A percentile compares a stretch with the other conserved stretches of the same genome.
These are phyloP conservation scores for Dipodomys ordii DNA, from an alignment of 2,113 vertebrate genomes.

Conservation along the genomic window DNA sequence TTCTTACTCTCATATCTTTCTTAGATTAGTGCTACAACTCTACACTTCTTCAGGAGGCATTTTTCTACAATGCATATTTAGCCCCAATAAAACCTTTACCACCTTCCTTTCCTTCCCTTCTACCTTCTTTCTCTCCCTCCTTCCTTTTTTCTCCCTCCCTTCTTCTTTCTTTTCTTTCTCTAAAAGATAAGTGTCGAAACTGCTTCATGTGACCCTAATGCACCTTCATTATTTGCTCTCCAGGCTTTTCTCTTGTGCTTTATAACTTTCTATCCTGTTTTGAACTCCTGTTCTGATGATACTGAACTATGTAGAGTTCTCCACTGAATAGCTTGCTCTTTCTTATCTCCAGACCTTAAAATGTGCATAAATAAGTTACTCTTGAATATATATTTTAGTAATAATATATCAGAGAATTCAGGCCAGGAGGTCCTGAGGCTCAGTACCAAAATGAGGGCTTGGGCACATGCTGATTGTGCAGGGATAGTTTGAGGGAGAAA, in stretches of 20 bases:
- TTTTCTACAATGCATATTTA: not conserved
- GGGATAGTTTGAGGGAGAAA: not conserved
- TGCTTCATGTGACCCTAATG: not conserved
- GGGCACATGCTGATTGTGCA: not conserved
- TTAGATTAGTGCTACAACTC: not conserved
- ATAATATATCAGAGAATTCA: not conserved
- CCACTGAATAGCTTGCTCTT: not conserved
- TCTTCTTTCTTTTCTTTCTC: not conserved
- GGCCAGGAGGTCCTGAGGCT: not conserved
- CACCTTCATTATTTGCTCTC: not conserved
- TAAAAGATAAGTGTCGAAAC: not conserved
- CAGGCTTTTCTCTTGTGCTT: not conserved
- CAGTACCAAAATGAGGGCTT: not conserved
- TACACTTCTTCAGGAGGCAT: not conserved
- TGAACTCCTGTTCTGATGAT: not conserved
- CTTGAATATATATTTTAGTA: not conserved
- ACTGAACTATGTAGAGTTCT: not conserved
- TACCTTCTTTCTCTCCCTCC: not conserved
- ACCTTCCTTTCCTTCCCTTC: not conserved
- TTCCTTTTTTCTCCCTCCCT: not conserved
- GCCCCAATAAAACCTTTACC: not conserved
- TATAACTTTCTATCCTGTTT: not conserved
- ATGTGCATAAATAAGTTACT: not conserved
- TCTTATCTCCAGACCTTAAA: conserved; percentile 7
- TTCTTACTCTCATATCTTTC: not conserved